Conservation (phyloP, 1,140 invertebrate genomes). For the Metaphire vulgaris region DNA sequence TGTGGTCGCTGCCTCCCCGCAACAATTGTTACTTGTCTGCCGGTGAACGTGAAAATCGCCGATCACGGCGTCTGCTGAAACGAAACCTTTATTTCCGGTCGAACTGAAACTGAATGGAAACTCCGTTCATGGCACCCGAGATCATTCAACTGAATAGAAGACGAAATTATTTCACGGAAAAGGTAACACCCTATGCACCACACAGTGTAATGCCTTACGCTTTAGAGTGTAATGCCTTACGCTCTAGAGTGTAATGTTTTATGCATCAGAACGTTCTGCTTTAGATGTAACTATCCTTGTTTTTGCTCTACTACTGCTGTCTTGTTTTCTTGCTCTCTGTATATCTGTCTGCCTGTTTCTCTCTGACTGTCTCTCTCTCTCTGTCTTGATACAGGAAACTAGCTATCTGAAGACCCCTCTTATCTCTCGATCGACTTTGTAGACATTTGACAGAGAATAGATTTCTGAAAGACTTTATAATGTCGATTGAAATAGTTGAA, state of each 20-base stretch:
- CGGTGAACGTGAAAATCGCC: constrained; percentile 74
- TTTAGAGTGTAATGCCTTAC: no score
- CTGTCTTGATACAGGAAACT: constrained; percentile 19
- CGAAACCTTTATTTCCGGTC: no score
- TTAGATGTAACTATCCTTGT: neutral
- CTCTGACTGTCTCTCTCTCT: constrained; percentile 9
- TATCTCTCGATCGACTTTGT: neutral
- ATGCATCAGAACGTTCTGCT: no score
- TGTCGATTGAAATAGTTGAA: no score
- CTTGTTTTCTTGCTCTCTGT: neutral
- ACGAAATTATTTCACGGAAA: constrained; percentile 98
- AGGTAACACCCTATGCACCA: constrained; percentile 60
- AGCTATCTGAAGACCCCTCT: no score
- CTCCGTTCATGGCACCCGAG: constrained; percentile 97
- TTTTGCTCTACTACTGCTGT: neutral
- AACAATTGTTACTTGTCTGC: constrained; percentile 53
- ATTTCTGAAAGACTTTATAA: no score
- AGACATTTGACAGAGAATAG: no score
- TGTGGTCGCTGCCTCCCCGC: constrained; percentile 82
- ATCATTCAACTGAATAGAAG: constrained; percentile 96
- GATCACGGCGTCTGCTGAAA: constrained; percentile 91
- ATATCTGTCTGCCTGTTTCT: neutral
- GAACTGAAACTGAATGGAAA: no score
- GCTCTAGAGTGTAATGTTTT: no score
- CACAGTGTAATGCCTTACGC: no score